These are phyloP conservation scores for Pipistrellus kuhlii DNA, from an alignment of 2,797 vertebrate species.

Conservation along the genomic window DNA sequence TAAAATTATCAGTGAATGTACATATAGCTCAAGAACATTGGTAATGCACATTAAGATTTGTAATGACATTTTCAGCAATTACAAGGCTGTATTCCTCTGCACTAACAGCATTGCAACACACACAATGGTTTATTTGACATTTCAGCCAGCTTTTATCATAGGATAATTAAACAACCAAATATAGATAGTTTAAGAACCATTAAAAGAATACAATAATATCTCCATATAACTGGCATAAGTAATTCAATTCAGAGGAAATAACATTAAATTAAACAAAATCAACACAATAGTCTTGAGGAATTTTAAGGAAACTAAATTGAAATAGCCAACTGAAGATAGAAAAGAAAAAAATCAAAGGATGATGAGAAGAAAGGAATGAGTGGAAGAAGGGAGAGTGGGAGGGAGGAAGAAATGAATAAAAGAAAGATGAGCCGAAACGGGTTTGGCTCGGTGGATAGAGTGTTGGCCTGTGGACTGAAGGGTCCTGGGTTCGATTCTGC, in stretches of 20 bases:
- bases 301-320: neutral
- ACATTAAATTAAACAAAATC: constrained; percentile 9
- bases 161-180: neutral
- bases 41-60: neutral
- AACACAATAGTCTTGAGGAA: neutral
- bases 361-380: no score
- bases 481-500: no score
- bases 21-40: neutral
- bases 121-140: neutral
- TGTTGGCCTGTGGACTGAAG: no score
- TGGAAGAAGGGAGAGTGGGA: no score
- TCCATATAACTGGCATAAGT: neutral
- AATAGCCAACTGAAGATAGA: neutral
- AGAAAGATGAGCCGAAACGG: no score
- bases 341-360: no score
- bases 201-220: neutral
- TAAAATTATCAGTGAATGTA: constrained; percentile 3
- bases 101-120: neutral
- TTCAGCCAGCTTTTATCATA: neutral
- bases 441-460: no score
- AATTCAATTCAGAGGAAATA: neutral
- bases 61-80: constrained; percentile 2
- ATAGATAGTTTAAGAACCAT: neutral
- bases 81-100: neutral
- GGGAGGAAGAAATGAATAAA: no score